phyloP scores from a whole-genome alignment of 2,888 invertebrate species.

The Drosophila anomelani region DNA sequence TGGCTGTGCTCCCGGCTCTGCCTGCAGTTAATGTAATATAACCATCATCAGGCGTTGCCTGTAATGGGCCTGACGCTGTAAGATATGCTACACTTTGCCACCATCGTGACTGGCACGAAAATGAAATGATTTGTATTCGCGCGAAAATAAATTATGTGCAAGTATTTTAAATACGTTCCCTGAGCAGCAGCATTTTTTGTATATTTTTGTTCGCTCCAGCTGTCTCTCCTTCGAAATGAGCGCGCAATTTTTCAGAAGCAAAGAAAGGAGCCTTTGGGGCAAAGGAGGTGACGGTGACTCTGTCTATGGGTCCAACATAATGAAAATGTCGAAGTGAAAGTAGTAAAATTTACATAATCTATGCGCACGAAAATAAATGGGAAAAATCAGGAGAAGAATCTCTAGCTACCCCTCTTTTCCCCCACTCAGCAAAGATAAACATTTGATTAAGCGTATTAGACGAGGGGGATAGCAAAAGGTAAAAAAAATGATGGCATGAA shows the following conservation, averaged over 20 bases:
- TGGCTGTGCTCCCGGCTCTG: constrained; percentile 29
- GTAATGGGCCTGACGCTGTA: constrained; percentile 65
- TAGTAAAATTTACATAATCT: constrained; percentile 80
- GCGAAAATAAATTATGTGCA: constrained; percentile 79
- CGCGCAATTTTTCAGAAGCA: constrained; percentile 69
- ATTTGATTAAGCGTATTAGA: constrained; percentile 77
- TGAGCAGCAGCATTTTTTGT: constrained; percentile 34
- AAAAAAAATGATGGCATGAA: constrained; percentile 21
- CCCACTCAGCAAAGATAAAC: constrained; percentile 69
- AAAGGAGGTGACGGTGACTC: constrained; percentile 23
- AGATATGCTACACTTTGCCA: constrained; percentile 73
- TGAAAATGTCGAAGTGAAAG: constrained; percentile 81
- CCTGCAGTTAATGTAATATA: constrained; percentile 77
- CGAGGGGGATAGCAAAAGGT: constrained; percentile 21
- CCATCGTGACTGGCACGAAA: constrained; percentile 76
- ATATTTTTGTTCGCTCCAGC: constrained; percentile 7
- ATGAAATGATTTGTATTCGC: constrained; percentile 80
- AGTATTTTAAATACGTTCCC: constrained; percentile 79
- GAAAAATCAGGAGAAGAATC: constrained; percentile 75
- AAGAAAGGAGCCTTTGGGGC: background rate
- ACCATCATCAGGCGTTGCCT: constrained; percentile 69
- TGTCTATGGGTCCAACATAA: constrained; percentile 63
- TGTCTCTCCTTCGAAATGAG: constrained; percentile 58
- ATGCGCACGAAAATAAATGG: constrained; percentile 79
- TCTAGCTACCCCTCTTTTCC: constrained; percentile 12